Evolutionary conservation across 2,888 invertebrate genomes (phyloP).

Genomic region (Alcis repandata): DNA sequence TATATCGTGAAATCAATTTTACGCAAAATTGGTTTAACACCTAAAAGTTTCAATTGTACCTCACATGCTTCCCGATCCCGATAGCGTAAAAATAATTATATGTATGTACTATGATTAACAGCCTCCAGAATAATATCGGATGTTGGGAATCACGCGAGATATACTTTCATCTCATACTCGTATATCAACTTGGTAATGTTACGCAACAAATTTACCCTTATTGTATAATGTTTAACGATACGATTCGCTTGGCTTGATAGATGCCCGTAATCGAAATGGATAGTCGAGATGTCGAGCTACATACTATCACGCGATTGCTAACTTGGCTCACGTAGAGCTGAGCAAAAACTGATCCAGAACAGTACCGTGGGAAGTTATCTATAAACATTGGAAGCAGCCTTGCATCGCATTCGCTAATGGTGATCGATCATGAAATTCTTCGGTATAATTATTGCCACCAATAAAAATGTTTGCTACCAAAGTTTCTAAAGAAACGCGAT

Average conservation of each 20-base stretch:
- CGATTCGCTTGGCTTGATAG: conserved; percentile 40
- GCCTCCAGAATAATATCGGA: conserved; percentile 50
- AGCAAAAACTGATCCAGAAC: conserved; percentile 58
- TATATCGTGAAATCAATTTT: conserved; percentile 31
- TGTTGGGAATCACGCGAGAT: conserved; percentile 52
- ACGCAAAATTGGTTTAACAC: conserved; percentile 6
- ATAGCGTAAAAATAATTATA: conserved; percentile 54
- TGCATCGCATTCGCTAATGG: conserved; percentile 30
- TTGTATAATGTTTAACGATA: conserved; percentile 42
- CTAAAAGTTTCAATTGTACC: neutral
- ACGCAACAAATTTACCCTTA: conserved; percentile 38
- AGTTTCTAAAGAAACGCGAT: conserved; percentile 9
- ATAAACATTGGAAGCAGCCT: conserved; percentile 34
- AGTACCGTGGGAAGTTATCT: conserved; percentile 59
- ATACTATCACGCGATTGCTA: conserved; percentile 64
- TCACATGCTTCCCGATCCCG: conserved; percentile 42
- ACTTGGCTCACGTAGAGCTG: conserved; percentile 54
- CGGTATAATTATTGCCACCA: neutral
- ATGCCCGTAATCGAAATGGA: conserved; percentile 52
- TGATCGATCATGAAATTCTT: conserved; percentile 27
- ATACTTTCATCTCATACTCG: conserved; percentile 52
- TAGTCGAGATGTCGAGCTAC: conserved; percentile 53
- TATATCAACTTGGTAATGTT: conserved; percentile 18
- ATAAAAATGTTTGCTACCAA: conserved; percentile 6
- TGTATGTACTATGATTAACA: conserved; percentile 57